Conservation (phyloP, 2,797 vertebrate genomes). For the Emys orbicularis region DNA sequence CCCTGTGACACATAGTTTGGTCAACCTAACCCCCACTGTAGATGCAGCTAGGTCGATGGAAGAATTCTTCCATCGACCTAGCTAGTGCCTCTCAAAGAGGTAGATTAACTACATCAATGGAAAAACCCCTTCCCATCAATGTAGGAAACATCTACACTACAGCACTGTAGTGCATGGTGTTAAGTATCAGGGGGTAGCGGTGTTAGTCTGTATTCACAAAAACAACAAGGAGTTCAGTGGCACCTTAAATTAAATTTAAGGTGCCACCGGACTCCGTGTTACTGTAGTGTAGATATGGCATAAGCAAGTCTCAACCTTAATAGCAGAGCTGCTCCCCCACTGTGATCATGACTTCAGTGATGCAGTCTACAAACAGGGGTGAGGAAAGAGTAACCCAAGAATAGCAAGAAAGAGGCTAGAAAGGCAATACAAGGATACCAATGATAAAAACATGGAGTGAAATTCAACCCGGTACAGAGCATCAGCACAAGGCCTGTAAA, state of each 20-base stretch:
- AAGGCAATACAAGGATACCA: rapidly evolving
- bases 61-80: not conserved
- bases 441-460: not conserved
- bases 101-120: not conserved
- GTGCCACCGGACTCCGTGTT: too few relatives aligned
- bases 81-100: not conserved
- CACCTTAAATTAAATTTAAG: too few relatives aligned
- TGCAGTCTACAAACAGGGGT: not conserved
- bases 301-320: not conserved
- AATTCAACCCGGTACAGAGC: not conserved
- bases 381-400: not conserved
- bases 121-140: not conserved
- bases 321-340: not conserved
- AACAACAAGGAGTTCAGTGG: too few relatives aligned
- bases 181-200: too few relatives aligned
- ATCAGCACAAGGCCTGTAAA: rapidly evolving
- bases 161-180: not conserved
- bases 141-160: not conserved
- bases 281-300: not conserved
- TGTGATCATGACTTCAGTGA: not conserved
- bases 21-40: not conserved
- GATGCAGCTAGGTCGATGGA: not conserved
- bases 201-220: too few relatives aligned
- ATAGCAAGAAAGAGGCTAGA: not conserved
- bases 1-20: not conserved